Evolutionary conservation across 2,113 vertebrate species (phyloP).

Genomic region (Nesoenas mayeri): DNA sequence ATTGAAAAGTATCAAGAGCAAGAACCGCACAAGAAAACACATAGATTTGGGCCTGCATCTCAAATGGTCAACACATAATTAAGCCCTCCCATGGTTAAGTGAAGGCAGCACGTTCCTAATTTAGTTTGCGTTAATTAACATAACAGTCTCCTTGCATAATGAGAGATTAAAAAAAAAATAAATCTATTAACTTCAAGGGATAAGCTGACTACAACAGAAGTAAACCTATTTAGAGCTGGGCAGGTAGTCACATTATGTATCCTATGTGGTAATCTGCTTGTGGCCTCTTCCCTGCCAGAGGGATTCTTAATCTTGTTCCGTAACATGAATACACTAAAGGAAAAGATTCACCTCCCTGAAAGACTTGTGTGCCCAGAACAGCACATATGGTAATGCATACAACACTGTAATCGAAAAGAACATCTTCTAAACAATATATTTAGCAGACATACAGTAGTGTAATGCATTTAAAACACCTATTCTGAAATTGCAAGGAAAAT

Average conservation of each 20-base stretch:
- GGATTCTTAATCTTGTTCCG: background rate
- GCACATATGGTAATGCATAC: background rate
- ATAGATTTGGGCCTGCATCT: background rate
- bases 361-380: background rate
- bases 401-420: background rate
- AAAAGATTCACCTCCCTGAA: background rate
- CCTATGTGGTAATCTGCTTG: background rate
- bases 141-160: constrained; percentile 39
- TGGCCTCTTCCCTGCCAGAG: background rate
- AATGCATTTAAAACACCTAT: background rate
- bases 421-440: constrained; percentile 10
- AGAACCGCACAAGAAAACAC: background rate
- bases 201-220: constrained; percentile 33
- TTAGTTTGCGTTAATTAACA: constrained; percentile 12
- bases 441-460: background rate
- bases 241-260: background rate
- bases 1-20: background rate
- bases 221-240: constrained; percentile 7
- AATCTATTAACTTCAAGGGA: background rate
- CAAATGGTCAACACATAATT: background rate
- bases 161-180: background rate
- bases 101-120: constrained; percentile 27
- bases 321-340: background rate
- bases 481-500: background rate
- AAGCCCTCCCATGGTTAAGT: background rate